Conservation (phyloP, 2,113 vertebrate genomes). For the Drymodes brunneopygia region DNA sequence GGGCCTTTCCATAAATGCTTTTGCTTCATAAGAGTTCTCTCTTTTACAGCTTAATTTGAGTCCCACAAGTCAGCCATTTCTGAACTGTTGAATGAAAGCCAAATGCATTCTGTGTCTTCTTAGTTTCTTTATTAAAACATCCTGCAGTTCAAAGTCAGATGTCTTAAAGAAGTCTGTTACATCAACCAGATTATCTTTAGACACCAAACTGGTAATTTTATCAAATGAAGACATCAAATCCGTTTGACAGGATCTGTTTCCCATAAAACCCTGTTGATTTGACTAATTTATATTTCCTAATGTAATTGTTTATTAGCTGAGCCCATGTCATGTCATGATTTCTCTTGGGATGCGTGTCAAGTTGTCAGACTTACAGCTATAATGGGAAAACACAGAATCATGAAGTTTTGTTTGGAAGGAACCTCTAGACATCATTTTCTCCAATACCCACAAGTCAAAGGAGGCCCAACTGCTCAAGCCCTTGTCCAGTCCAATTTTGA, state of each 20-base stretch:
- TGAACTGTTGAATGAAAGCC: slow-evolving; percentile 9
- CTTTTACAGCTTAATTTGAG: not conserved
- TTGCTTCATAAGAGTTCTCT: not conserved
- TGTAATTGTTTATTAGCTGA: slow-evolving; percentile 44
- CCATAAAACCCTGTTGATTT: slow-evolving; percentile 15
- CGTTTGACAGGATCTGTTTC: slow-evolving; percentile 47
- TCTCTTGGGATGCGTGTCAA: not conserved
- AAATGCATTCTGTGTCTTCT: slow-evolving; percentile 29
- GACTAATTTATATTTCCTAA: slow-evolving; percentile 49
- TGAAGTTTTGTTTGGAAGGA: not conserved
- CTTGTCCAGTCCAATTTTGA: not conserved
- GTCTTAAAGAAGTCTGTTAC: slow-evolving; percentile 44
- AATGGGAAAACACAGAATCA: not conserved
- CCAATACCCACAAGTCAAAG: not conserved
- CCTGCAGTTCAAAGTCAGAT: slow-evolving; percentile 36
- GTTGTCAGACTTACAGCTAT: not conserved
- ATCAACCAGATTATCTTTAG: slow-evolving; percentile 44
- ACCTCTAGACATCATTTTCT: not conserved
- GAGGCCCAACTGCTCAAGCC: not conserved
- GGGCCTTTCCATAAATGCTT: not conserved
- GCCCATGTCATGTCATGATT: slow-evolving; percentile 4
- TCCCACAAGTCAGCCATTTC: slow-evolving; percentile 7
- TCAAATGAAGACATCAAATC: slow-evolving; percentile 57
- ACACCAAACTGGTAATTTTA: slow-evolving; percentile 36
- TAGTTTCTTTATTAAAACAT: slow-evolving; percentile 58